Base-by-base conservation (phyloP, 2,113 vertebrate genomes). In the Oncorhynchus mykiss region DNA sequence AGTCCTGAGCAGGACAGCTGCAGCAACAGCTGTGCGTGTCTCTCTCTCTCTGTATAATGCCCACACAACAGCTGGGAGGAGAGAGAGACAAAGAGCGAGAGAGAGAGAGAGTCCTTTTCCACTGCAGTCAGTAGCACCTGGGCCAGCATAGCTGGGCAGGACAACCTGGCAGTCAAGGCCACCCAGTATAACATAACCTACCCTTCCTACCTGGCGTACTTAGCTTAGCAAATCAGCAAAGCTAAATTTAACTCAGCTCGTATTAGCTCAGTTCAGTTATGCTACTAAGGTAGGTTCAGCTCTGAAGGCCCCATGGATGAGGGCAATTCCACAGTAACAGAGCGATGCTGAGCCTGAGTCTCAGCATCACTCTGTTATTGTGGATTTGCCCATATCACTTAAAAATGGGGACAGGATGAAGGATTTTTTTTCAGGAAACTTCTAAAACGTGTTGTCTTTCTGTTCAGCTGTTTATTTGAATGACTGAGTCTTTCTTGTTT, bases 81-180 rank as follows among this genome's bases (percentile, higher is more conserved):
- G 49, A 51, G 49, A 51, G 49, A 51, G 49, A 51, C 9, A 16
- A 11, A 51, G 49, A 51, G 14, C 12, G 13, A 27, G 27, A 49
- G 48, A 49, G 45, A 31, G 31, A 78, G 81, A 81, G 80, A 76
- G 74, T 80, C 77, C 82, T 88, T 88, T 88, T 91, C 90, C 90
- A 87, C 78, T 70, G 0, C 16, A 85, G 82, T 88, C 88, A 90
- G 87, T 83, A 84, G 82, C 89, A 88, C 82, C 83, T 81, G 80
- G 79, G 73, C 80, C 82, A 82, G 84, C 74, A 70, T 54, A 54
- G 51, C 78, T 64, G 80, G 71, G 74, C 73, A 74, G 70, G 29
- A 80, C 67, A 45, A 57, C 80, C 74, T 83, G 73, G 80, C 73
- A 67, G 79, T 78, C 65, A 78, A 77, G 87, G 82, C 88, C 84